Evolutionary conservation across 2,797 vertebrate genomes (phyloP), one percentile per base, ranked within the genome.

Genomic region (Cirrhinus molitorella): DNA sequence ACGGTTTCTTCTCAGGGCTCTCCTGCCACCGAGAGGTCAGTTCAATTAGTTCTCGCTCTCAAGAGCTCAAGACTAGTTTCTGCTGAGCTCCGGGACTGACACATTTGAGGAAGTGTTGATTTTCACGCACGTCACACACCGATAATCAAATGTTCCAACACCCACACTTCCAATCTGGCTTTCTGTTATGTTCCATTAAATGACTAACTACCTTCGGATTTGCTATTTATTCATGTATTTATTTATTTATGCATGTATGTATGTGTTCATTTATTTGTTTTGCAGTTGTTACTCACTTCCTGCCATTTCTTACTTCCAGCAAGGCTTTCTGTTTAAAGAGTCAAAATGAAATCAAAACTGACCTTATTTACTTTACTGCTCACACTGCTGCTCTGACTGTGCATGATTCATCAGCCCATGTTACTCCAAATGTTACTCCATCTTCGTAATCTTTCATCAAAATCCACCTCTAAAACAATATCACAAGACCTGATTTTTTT

Each of bases 91-190:
- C 40, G 7, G 40, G 65, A 77, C 40, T 23, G 81, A 55, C 51
- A 70, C 74, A 37, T 83, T 77, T 23, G 51, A 21, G 40, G 74
- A 83, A 0, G 61, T 83, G 81, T 78, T 68, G 74, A 78, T 78
- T 78, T 83, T 70, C 74, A 70, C 65, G 16, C 80, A 81, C 45
- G 57, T 73, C 80, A 74, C 70, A 77, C 63, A 83, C 53, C 25
- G 37, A 70, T 75, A 78, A 78, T 70, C 74, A 49, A 78, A 83
- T 83, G 73, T 77, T 70, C 73, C 66, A 49, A 78, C 81, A 61
- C 81, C 74, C 66, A 83, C 81, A 70, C 65, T 77, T 83, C 63
- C 73, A 83, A 78, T 70, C 65, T 83, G 81, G 49, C 59, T 77
- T 47, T 23, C 73, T 77, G 61, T 67, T 75, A 21, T 67, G 68